These are phyloP conservation scores for Dryoscopus gambensis DNA, from an alignment of 2,113 vertebrate species.

Conservation along the genomic window DNA sequence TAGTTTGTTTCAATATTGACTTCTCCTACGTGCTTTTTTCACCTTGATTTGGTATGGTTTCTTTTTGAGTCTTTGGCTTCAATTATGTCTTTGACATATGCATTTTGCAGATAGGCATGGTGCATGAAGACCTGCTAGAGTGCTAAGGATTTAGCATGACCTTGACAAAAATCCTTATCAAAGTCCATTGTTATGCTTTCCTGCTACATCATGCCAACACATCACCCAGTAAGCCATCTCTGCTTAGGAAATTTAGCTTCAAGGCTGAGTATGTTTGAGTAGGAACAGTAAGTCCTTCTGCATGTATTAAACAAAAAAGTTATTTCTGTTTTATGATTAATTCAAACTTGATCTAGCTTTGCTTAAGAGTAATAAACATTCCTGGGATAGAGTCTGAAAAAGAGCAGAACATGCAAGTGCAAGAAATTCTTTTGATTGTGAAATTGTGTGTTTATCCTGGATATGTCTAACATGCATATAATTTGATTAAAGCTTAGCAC, in stretches of 20 bases:
- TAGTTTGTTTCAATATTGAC: not conserved
- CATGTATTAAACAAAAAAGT: not conserved
- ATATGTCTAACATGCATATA: constrained; percentile 11
- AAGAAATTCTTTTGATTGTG: not conserved
- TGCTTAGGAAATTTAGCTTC: not conserved
- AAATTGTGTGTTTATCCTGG: constrained; percentile 12
- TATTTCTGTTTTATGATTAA: not conserved
- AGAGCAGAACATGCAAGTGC: not conserved
- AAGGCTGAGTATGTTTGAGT: not conserved
- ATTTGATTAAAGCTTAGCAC: constrained; percentile 14
- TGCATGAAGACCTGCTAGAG: not conserved
- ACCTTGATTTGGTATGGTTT: not conserved
- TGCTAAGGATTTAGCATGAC: not conserved
- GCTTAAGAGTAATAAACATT: not conserved
- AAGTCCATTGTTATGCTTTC: not conserved
- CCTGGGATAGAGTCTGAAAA: not conserved
- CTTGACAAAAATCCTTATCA: not conserved
- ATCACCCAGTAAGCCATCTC: not conserved
- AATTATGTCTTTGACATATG: not conserved
- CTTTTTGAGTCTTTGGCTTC: not conserved
- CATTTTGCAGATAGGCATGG: not conserved
- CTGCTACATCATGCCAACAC: not conserved
- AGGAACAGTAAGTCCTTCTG: not conserved
- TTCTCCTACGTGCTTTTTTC: not conserved
- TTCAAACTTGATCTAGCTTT: not conserved